Conservation (phyloP, 2,797 vertebrate genomes). For the Philypnodon macrostomus region DNA sequence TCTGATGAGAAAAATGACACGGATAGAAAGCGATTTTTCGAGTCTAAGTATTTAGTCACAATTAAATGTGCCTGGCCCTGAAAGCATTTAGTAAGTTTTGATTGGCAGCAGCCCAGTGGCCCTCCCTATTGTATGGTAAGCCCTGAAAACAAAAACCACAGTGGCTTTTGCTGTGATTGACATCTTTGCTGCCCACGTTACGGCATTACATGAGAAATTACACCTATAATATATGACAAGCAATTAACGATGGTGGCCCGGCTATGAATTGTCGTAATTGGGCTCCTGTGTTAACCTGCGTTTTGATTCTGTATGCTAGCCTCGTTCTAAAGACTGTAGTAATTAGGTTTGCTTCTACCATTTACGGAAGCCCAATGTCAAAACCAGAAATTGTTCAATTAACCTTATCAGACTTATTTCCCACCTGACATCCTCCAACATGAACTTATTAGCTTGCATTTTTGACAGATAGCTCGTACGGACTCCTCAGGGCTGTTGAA, state of each 20-base stretch:
- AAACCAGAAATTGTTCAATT: constrained; percentile 54
- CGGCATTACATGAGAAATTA: constrained; percentile 39
- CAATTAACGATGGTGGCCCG: constrained; percentile 47
- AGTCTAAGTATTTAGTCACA: constrained; percentile 37
- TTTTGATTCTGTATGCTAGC: too few relatives aligned
- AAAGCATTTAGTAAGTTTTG: constrained; percentile 40
- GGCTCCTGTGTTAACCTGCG: constrained; percentile 50
- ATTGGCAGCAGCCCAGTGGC: constrained; percentile 52
- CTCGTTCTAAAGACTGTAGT: constrained; percentile 49
- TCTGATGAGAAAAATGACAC: constrained; percentile 25
- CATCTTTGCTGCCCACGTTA: constrained; percentile 16
- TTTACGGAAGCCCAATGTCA: neutral
- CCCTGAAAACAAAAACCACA: constrained; percentile 35
- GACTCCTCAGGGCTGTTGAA: neutral
- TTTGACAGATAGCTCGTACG: constrained; percentile 12
- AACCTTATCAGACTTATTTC: constrained; percentile 50
- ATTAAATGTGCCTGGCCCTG: constrained; percentile 42
- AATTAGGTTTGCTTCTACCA: constrained; percentile 54
- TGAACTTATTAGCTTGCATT: constrained; percentile 22
- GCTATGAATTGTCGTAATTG: constrained; percentile 44
- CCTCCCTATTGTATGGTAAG: constrained; percentile 26
- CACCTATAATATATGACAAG: constrained; percentile 49
- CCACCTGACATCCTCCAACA: constrained; percentile 7
- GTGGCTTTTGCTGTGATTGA: constrained; percentile 47
- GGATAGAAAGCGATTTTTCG: constrained; percentile 20